Evolutionary conservation across 2,113 vertebrate species (phyloP).

Genomic region (Halichoerus grypus): DNA sequence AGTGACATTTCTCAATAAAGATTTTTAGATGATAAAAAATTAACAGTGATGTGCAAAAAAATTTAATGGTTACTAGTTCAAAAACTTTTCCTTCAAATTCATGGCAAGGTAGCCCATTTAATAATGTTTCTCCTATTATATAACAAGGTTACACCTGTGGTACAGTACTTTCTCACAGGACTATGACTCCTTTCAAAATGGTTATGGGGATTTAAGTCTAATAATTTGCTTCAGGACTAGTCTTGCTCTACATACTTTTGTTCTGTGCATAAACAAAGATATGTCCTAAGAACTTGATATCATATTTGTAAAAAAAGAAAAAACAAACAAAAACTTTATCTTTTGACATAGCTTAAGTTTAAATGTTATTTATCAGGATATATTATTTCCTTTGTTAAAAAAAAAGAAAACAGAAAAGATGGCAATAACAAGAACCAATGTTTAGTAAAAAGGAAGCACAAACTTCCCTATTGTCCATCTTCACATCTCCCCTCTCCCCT

Average conservation of each 20-base stretch:
- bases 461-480: background rate
- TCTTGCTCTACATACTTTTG: background rate
- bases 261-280: background rate
- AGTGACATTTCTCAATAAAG: background rate
- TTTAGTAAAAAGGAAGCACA: background rate
- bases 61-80: background rate
- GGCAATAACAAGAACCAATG: background rate
- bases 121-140: background rate
- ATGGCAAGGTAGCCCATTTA: background rate
- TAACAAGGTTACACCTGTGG: background rate
- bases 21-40: background rate
- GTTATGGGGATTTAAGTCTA: background rate
- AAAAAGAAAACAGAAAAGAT: background rate
- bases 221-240: background rate
- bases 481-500: background rate
- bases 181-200: background rate
- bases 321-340: background rate
- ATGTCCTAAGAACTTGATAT: background rate
- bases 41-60: background rate
- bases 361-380: background rate
- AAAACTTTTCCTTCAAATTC: background rate
- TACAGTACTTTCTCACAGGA: background rate
- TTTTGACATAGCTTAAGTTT: background rate
- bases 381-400: background rate
- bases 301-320: background rate